Base-by-base conservation (phyloP, 2,797 vertebrate species). In the Pipistrellus pygmaeus region DNA sequence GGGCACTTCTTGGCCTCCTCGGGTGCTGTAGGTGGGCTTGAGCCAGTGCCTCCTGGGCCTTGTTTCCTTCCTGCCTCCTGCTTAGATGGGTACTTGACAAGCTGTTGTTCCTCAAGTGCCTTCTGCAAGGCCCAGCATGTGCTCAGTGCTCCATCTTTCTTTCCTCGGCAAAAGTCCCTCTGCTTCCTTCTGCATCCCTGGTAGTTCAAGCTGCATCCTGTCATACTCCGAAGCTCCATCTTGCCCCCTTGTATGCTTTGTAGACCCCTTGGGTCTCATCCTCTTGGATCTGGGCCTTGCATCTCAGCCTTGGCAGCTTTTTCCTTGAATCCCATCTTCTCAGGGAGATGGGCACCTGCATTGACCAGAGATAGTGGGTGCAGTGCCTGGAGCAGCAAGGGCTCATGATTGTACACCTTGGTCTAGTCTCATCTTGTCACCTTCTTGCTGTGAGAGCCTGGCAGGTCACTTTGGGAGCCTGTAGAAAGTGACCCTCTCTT, bases 91-190 rank as follows among this genome's bases (percentile, higher is more conserved):
- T 30, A 38, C 30, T 23, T 2, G 0, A 10, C 3, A 10, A 64
- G 11, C 44, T 8, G 0, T 44, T 76, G 10, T 44, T 55, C 13
- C 71, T 35, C 25, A 55, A 1, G 27, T 35, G 60, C 60, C 66
- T 27, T 3, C 3, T 1, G 1, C 32, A 9, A 8, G 18, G 44
- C 69, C 83, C 2, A 1, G 15, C 41, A 23, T 1, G 0, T 27
- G 44, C 35, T 53, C 53, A 38, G 18, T 46, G 12, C 38, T 75
- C 32, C 21, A 9, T 68, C 60, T n/a, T 82, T n/a, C 30, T 66
- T 30, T 48, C 3, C 41, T 66, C 4, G 0, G 62, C 81, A 82
- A 9, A 83, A 25, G 0, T 27, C 30, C 55, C 25, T 4, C 41
- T 2, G 0, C 46, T 25, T 90, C 11, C 82, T 32, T 78, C 41